Evolutionary conservation across 1,140 invertebrate genomes (phyloP).

Genomic region (Papilio aristodemus): DNA sequence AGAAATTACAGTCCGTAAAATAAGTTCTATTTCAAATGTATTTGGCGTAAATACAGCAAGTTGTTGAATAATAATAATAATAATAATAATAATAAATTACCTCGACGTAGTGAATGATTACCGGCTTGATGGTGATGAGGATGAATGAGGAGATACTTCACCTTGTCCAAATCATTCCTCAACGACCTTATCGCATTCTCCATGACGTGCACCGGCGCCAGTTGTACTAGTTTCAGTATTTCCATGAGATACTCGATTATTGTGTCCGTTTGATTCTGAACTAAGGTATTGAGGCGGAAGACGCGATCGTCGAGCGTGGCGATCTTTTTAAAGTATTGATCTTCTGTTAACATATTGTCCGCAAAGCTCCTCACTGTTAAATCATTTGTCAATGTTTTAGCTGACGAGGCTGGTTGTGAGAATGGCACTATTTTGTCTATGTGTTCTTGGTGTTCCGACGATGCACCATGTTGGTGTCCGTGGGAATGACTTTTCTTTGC

Average conservation of each 20-base stretch:
- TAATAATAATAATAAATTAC: slow-evolving; percentile 25
- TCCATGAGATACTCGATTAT: slow-evolving; percentile 63
- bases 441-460: not conserved
- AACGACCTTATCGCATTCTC: slow-evolving; percentile 46
- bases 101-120: slow-evolving; percentile 35
- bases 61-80: not conserved
- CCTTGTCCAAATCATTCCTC: slow-evolving; percentile 52
- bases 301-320: slow-evolving; percentile 59
- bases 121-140: slow-evolving; percentile 34
- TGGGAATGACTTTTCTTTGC: not conserved
- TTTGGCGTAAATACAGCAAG: too few species aligned
- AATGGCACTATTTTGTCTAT: not conserved
- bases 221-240: slow-evolving; percentile 50
- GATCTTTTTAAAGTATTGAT: slow-evolving; percentile 65
- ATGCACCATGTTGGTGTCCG: not conserved
- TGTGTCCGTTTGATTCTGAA: slow-evolving; percentile 56
- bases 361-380: slow-evolving; percentile 64
- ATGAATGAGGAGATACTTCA: slow-evolving; percentile 44
- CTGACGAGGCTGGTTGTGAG: not conserved
- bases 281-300: slow-evolving; percentile 52
- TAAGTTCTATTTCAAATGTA: too few species aligned
- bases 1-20: too few species aligned
- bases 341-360: slow-evolving; percentile 61
- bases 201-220: slow-evolving; percentile 42
- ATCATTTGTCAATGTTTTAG: slow-evolving; percentile 46